These are phyloP conservation scores for Schlechtendalia chinensis DNA, from an alignment of 1,140 invertebrate genomes.

Conservation along the genomic window DNA sequence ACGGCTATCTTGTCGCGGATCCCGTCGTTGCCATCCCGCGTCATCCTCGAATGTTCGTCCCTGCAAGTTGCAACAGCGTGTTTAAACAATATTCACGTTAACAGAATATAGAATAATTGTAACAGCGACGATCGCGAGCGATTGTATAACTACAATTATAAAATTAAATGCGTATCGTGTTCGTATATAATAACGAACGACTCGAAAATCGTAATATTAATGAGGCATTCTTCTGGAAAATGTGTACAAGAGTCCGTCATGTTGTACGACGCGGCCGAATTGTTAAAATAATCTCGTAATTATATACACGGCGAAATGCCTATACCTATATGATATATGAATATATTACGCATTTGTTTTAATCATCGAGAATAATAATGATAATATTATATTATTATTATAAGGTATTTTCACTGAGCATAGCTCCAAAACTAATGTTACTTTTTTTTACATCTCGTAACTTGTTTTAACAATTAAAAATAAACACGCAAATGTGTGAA, in stretches of 20 bases:
- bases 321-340: not conserved
- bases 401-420: constrained; percentile 3
- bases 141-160: not conserved
- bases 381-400: constrained; percentile 1
- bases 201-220: not conserved
- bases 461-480: constrained; percentile 29
- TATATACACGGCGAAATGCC: not conserved
- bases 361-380: not conserved
- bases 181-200: not conserved
- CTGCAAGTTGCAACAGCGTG: not conserved
- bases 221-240: not conserved
- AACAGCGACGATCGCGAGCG: too few species aligned
- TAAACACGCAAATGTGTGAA: constrained; percentile 28
- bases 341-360: constrained; percentile 9
- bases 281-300: constrained; percentile 2
- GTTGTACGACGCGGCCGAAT: not conserved
- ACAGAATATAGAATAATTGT: not conserved
- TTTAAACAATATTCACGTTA: not conserved
- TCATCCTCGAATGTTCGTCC: constrained; percentile 10
- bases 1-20: constrained; percentile 27
- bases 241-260: not conserved
- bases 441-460: not conserved
- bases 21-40: not conserved
- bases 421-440: not conserved
- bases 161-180: not conserved